Evolutionary conservation across 2,797 vertebrate species (phyloP).

Genomic region (Anas bernieri): DNA sequence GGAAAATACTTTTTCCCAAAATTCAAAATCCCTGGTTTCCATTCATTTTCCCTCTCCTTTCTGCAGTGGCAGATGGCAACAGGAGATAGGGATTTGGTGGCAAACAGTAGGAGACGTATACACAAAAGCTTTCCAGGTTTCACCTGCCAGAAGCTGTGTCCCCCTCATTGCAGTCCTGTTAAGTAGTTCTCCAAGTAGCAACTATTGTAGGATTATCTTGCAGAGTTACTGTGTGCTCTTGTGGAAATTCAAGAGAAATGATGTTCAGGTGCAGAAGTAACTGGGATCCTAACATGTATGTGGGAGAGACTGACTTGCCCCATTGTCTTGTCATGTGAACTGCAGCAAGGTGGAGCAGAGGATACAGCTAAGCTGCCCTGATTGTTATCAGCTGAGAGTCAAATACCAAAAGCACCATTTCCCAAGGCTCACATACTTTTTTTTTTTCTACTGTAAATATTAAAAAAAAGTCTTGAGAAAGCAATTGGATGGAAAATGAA

Average conservation of each 20-base stretch:
- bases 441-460: not conserved
- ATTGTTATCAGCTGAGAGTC: rapidly evolving
- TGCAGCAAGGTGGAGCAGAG: rapidly evolving
- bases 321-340: rapidly evolving
- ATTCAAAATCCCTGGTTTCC: not conserved
- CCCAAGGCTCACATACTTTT: not conserved
- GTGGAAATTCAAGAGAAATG: not conserved
- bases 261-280: not conserved
- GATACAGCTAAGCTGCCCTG: not conserved
- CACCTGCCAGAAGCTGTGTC: not conserved
- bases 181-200: not conserved
- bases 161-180: not conserved
- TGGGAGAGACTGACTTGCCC: not conserved
- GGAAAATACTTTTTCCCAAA: not conserved
- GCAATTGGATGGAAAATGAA: not conserved
- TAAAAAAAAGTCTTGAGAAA: not conserved
- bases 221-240: not conserved
- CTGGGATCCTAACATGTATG: rapidly evolving
- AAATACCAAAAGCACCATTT: not conserved
- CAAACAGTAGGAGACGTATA: not conserved
- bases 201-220: not conserved
- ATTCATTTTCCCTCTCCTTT: not conserved
- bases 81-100: not conserved
- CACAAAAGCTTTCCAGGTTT: not conserved
- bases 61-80: not conserved